A percentile compares a stretch with the other conserved stretches of the same genome.
These are phyloP conservation scores for Seladonia tumulorum DNA, from an alignment of 2,888 invertebrate species.

Conservation along the genomic window DNA sequence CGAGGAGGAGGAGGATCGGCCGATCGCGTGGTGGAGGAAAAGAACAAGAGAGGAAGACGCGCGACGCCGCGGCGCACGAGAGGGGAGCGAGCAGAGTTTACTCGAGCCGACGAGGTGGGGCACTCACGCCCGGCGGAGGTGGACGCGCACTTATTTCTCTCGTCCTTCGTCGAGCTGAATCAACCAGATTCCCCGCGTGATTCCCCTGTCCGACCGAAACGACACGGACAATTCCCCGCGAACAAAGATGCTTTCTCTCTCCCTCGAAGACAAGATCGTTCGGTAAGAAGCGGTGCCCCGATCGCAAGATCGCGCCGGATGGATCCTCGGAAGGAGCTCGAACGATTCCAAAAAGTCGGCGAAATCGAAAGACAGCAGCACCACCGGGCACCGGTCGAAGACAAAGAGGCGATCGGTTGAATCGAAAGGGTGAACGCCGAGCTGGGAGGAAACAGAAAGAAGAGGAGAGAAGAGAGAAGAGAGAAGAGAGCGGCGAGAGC, in stretches of 20 bases:
- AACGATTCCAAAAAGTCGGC: not conserved
- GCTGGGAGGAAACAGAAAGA: not conserved
- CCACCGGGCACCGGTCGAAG: not conserved
- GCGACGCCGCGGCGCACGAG: constrained; percentile 17
- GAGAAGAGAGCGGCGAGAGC: constrained; percentile 35
- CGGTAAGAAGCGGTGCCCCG: not conserved
- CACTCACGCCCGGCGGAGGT: constrained; percentile 43
- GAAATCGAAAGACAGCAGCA: not conserved
- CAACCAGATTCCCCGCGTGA: constrained; percentile 22
- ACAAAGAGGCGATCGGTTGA: not conserved
- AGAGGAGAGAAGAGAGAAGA: not conserved
- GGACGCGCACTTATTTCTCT: constrained; percentile 46
- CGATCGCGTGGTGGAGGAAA: constrained; percentile 43
- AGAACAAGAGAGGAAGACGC: constrained; percentile 31
- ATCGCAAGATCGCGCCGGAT: not conserved
- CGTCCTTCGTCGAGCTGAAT: constrained; percentile 45
- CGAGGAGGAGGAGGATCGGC: constrained; percentile 48
- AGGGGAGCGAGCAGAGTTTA: constrained; percentile 52
- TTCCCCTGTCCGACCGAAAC: not conserved
- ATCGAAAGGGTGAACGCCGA: not conserved
- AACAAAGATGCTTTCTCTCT: not conserved
- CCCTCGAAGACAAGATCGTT: not conserved
- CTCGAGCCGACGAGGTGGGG: constrained; percentile 58
- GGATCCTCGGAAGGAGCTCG: not conserved
- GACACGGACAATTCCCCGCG: not conserved